Base-by-base conservation (phyloP, 2,113 vertebrate species). In the Scortum barcoo region DNA sequence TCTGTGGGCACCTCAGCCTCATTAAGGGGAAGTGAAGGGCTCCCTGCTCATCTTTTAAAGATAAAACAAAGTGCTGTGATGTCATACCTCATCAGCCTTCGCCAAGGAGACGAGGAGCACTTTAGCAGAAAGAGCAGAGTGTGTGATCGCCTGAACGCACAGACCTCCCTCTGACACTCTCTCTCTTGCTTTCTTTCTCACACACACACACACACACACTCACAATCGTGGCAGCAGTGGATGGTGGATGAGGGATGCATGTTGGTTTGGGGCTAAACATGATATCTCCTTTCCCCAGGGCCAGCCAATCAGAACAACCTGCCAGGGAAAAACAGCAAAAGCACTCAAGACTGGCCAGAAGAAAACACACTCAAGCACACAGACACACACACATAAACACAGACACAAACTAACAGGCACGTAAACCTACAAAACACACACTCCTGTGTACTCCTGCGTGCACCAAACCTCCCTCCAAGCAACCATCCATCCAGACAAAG, bases 11-110 rank as follows among this genome's bases (percentile, higher is more conserved):
- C 85, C 90, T 93, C 86, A 13, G 84, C 92, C 91, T 95, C 90
- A 95, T 94, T 95, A 94, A 87, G 86, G 87, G 83, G 84, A 91
- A 91, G 85, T 84, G 85, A 89, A 91, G 88, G 85, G 24, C 90
- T 93, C 91, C 87, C 89, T 82, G 84, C 93, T 95, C 93, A 96
- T 95, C 93, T 93, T 95, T 94, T 90, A 95, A 95, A 95, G 93
- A 94, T 95, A 92, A 94, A 93, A 95, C 92, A 96, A 95, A 96
- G 95, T 94, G 94, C 93, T 85, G 92, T 92, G 93, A 95, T 95
- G 95, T 94, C 94, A 94, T 91, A 88, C 86, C 91, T 92, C 90
- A 95, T 96, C 93, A 95, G 90, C 88, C 90, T 84, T 71, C 80
- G 70, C 87, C 68, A 77, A 81, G 92, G 75, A 92, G 92, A 94